Conservation (phyloP, 2,797 vertebrate genomes). For the Toxotes lorentzi region DNA sequence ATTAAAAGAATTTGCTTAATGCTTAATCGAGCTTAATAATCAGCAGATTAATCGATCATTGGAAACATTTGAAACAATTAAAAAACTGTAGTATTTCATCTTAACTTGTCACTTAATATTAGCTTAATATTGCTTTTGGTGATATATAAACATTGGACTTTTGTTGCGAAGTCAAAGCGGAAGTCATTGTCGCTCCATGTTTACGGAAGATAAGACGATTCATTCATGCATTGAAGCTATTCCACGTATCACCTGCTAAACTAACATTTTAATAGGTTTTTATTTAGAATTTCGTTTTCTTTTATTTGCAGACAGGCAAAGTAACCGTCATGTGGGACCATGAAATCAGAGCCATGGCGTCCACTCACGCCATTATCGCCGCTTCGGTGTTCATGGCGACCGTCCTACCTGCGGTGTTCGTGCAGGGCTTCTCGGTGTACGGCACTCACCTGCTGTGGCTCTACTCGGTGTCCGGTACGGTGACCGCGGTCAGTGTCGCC, state of each 20-base stretch:
- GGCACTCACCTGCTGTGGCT: conserved; percentile 92
- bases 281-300: neutral
- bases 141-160: neutral
- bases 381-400: conserved; percentile 87
- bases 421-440: conserved; percentile 90
- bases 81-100: neutral
- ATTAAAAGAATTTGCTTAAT: too few relatives aligned
- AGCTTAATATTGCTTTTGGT: neutral
- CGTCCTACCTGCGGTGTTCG: conserved; percentile 82
- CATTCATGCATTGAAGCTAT: neutral
- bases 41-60: too few relatives aligned
- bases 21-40: too few relatives aligned
- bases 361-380: conserved; percentile 88
- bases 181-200: conserved; percentile 54
- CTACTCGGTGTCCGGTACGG: conserved; percentile 86
- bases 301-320: neutral
- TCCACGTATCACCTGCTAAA: neutral
- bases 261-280: neutral
- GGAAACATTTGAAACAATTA: neutral
- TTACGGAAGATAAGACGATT: conserved; percentile 70
- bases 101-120: neutral
- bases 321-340: conserved; percentile 88
- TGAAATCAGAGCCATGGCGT: conserved; percentile 90
- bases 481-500: conserved; percentile 84
- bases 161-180: conserved; percentile 69